These are phyloP conservation scores for Drosophila silvestris DNA, from an alignment of 2,888 invertebrate genomes.

Conservation along the genomic window DNA sequence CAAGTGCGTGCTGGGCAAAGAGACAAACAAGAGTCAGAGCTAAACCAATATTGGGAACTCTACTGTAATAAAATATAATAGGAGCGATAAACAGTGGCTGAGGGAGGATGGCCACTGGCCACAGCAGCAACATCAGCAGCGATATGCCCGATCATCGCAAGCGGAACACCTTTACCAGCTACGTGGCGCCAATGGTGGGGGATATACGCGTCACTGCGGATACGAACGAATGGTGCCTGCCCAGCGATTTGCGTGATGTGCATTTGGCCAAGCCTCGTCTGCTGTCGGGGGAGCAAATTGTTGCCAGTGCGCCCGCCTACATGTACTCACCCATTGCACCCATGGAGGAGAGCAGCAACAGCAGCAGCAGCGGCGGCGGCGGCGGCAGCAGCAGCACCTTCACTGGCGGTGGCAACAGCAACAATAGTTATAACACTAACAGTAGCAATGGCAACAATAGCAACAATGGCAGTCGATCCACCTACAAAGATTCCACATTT, in stretches of 20 bases:
- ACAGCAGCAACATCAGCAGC: slow-evolving; percentile 33
- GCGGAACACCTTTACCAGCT: slow-evolving; percentile 82
- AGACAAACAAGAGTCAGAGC: slow-evolving; percentile 14
- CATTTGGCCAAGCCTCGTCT: slow-evolving; percentile 78
- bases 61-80: slow-evolving; percentile 10
- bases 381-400: slow-evolving; percentile 21
- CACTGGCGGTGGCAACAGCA: slow-evolving; percentile 71
- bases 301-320: slow-evolving; percentile 93
- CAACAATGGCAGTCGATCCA: slow-evolving; percentile 25
- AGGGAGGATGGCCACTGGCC: slow-evolving; percentile 61
- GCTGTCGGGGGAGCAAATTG: slow-evolving; percentile 88
- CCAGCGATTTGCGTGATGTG: slow-evolving; percentile 79
- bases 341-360: slow-evolving; percentile 87
- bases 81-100: slow-evolving; percentile 18
- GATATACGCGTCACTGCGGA: slow-evolving; percentile 66
- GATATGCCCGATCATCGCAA: slow-evolving; percentile 73
- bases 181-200: slow-evolving; percentile 80
- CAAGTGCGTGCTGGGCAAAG: slow-evolving; percentile 44
- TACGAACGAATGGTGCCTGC: slow-evolving; percentile 80
- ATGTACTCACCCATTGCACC: slow-evolving; percentile 90
- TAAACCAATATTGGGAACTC: slow-evolving; percentile 11
- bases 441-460: slow-evolving; percentile 84
- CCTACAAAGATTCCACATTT: slow-evolving; percentile 89
- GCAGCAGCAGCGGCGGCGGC: slow-evolving; percentile 24
- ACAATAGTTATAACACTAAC: slow-evolving; percentile 87